Percentiles rank a stretch among this genome's conserved stretches.
Conservation (phyloP, 2,888 invertebrate genomes). For the Lymantria monacha region DNA sequence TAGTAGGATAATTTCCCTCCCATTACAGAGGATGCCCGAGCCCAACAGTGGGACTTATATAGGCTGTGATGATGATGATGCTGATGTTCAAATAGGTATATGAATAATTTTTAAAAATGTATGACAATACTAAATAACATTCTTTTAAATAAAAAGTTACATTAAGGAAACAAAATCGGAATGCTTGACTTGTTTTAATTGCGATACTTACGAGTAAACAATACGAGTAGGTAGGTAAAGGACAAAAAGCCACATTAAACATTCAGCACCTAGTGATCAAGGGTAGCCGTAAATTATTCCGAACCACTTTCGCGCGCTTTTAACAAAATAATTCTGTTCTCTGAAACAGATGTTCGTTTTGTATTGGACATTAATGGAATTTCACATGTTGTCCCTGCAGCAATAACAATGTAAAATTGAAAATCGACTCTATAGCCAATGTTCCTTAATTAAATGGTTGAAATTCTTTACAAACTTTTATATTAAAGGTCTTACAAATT, state of each 20-base stretch:
- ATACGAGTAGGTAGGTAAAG: conserved; percentile 8
- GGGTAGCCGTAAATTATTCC: conserved; percentile 21
- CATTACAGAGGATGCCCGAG: too few relatives aligned
- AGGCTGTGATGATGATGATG: too few relatives aligned
- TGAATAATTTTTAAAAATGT: too few relatives aligned
- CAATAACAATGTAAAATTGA: neutral
- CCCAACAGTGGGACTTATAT: too few relatives aligned
- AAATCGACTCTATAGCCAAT: neutral
- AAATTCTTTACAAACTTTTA: neutral
- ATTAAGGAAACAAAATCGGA: too few relatives aligned
- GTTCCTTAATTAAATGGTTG: neutral
- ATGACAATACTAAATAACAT: too few relatives aligned
- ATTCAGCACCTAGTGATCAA: conserved; percentile 16
- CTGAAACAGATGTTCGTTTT: conserved; percentile 1
- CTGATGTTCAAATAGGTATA: too few relatives aligned
- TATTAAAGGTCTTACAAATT: too few relatives aligned
- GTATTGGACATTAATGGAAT: conserved; percentile 2
- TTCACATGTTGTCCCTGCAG: neutral
- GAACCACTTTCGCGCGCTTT: conserved; percentile 12
- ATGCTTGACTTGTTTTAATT: too few relatives aligned
- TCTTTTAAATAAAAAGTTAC: too few relatives aligned
- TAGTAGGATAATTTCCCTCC: too few relatives aligned
- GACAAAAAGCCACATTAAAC: conserved; percentile 22
- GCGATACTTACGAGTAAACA: conserved; percentile 3
- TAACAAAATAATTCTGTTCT: conserved; percentile 12